Conservation (phyloP, 2,888 invertebrate species). For the Craniophora ligustri region DNA sequence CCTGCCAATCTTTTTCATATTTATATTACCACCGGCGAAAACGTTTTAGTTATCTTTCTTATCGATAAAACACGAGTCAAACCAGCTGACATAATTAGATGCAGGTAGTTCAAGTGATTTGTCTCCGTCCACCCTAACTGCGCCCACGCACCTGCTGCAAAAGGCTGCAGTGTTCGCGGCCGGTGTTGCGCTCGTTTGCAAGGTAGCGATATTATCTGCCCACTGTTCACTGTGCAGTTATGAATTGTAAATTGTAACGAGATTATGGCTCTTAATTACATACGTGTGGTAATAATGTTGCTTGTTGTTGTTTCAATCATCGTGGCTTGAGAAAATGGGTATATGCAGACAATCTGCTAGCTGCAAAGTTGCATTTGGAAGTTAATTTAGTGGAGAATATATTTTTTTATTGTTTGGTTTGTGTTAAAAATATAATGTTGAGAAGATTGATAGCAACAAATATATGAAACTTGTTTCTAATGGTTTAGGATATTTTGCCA, state of each 20-base stretch:
- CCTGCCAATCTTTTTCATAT: no score
- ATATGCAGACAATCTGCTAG: no score
- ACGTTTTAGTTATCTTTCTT: no score
- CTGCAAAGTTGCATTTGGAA: no score
- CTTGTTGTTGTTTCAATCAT: neutral
- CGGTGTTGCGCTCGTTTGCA: conserved; percentile 13
- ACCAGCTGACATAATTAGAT: neutral
- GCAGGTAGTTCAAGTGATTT: conserved; percentile 34
- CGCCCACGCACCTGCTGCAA: conserved; percentile 50
- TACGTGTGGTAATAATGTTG: neutral
- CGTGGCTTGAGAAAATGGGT: neutral
- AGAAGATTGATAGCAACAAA: no score
- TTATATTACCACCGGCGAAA: no score
- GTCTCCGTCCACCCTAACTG: conserved; percentile 55
- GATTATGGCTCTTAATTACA: conserved; percentile 30
- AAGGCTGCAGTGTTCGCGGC: conserved; percentile 36
- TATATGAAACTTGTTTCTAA: no score
- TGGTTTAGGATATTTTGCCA: no score
- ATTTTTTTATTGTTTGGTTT: no score
- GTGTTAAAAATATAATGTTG: no score
- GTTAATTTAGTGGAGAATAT: no score
- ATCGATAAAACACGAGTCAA: no score
- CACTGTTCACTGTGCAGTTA: conserved; percentile 17
- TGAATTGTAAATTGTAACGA: conserved; percentile 13
- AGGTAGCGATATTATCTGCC: conserved; percentile 26